phyloP scores from a whole-genome alignment of 2,797 vertebrate genomes.

The Rhabdophis nuchalis region DNA sequence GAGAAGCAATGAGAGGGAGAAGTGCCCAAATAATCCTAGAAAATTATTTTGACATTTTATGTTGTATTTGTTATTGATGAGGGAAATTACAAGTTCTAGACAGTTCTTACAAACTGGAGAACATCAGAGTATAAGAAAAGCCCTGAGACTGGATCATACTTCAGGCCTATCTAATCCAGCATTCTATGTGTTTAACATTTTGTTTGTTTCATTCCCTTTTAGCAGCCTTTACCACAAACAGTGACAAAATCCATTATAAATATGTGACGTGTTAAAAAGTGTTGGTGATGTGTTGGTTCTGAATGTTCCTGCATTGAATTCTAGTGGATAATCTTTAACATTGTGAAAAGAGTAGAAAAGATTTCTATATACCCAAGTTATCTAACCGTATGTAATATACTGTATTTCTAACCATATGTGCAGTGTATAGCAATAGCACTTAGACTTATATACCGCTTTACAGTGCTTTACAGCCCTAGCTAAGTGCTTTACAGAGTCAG shows the following conservation, averaged over 20 bases:
- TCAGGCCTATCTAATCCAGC: not conserved
- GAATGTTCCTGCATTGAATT: not conserved
- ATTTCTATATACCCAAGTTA: no score
- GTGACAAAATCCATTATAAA: not conserved
- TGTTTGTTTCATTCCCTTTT: not conserved
- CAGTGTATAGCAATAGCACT: no score
- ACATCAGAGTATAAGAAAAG: not conserved
- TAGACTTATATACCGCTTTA: no score
- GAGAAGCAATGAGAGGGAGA: not conserved
- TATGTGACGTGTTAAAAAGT: not conserved
- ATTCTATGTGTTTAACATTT: not conserved
- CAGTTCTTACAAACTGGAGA: not conserved
- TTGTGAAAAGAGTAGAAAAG: not conserved
- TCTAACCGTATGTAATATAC: no score
- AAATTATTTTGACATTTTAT: not conserved
- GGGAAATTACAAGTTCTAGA: not conserved
- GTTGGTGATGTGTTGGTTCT: no score
- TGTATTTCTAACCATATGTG: no score
- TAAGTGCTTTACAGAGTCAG: no score
- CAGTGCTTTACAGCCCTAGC: no score
- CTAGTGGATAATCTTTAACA: not conserved
- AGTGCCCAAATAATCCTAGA: not conserved
- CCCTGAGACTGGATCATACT: not conserved
- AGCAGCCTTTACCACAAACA: not conserved
- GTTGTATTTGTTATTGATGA: not conserved